Conservation (phyloP, 2,797 vertebrate species). For the Bryconaethiops microstoma region DNA sequence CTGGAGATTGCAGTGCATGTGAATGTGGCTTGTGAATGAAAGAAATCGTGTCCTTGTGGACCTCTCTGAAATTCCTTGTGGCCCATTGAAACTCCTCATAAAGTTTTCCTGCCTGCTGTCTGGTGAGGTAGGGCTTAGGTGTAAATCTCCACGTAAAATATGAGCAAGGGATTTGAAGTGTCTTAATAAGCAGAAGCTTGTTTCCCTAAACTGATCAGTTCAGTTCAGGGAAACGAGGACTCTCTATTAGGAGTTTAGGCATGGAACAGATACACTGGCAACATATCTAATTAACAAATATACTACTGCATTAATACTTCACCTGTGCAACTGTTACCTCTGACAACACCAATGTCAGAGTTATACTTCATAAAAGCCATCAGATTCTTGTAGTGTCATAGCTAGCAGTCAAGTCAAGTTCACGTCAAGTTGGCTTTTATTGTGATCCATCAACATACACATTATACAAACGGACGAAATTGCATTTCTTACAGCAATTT, state of each 20-base stretch:
- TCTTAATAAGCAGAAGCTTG: constrained; percentile 1
- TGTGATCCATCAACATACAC: too few species aligned
- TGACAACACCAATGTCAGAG: too few species aligned
- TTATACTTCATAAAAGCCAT: too few species aligned
- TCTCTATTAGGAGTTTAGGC: neutral
- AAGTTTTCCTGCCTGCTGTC: neutral
- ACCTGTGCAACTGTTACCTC: too few species aligned
- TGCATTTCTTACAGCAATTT: too few species aligned
- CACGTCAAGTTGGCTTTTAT: too few species aligned
- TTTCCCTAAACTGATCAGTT: neutral
- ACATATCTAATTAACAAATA: too few species aligned
- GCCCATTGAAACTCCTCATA: neutral
- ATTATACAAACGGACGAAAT: too few species aligned
- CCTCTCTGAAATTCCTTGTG: neutral
- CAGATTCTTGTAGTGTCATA: too few species aligned
- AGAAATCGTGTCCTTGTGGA: constrained; percentile 13
- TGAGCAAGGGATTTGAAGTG: neutral
- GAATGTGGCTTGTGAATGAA: neutral
- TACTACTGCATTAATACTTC: too few species aligned
- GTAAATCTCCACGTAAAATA: constrained; percentile 16
- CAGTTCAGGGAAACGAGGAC: neutral
- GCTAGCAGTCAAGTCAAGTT: too few species aligned
- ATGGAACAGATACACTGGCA: too few species aligned
- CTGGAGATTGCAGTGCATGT: neutral
- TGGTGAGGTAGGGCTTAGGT: neutral